Evolutionary conservation across 2,113 vertebrate genomes (phyloP), one percentile per base, ranked within the genome.

Genomic region (Madoqua kirkii): DNA sequence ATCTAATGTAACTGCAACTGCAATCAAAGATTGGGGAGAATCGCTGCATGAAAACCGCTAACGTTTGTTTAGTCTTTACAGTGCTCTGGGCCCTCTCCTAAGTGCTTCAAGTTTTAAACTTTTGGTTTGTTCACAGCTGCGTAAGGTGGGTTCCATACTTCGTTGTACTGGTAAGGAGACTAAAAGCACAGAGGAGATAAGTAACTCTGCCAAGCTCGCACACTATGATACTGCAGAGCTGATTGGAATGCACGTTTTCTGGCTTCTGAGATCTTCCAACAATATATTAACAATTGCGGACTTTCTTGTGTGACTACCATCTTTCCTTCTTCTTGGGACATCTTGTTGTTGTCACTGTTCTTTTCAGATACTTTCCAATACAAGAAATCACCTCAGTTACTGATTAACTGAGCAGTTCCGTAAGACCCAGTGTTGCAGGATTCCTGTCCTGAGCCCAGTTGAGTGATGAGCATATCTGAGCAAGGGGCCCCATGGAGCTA

Each of bases 361-460:
- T 64, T 96, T 95, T 40, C 36, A 52, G n/a, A 31, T 74, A 76
- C 82, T 88, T 93, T 59, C 36, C 5, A 62, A 7, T 45, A 29
- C 29, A 43, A 89, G 13, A 62, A 52, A 33, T 83, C 40, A 52
- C 71, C 17, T 87, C 19, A 29, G 52, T 52, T 84, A 36, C 25
- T 45, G 40, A 60, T 36, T 90, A 76, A 85, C 62, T 23, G 74
- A 60, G 59, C n/a, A 23, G 43, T 8, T 79, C n/a, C 48, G 5
- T 36, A 59, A 62, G 40, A 36, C 5, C 40, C 14, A 27, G 15
- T 5, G 59, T 45, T 67, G 3, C 7, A 79, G 55, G 43, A 4
- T 14, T 40, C 48, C 59, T 50, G 14, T 13, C 45, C n/a, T 3
- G 27, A 36, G 17, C 25, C 7, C 1, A 16, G 6, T 0, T 27